These are phyloP conservation scores for Ochropleura plecta DNA, from an alignment of 2,888 invertebrate genomes.

Conservation along the genomic window DNA sequence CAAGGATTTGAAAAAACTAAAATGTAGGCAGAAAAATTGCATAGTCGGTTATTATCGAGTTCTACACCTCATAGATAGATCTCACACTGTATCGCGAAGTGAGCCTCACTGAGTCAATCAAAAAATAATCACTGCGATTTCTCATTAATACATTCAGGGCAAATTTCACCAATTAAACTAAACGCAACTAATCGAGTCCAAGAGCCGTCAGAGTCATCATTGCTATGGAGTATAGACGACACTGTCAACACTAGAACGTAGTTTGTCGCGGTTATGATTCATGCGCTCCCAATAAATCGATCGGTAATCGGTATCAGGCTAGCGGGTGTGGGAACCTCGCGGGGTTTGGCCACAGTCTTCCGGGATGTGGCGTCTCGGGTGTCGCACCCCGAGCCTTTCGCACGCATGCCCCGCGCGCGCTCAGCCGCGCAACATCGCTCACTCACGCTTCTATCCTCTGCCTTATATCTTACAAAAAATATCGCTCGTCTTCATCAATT, in stretches of 20 bases:
- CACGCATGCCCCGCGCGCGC: slow-evolving; percentile 82
- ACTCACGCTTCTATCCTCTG: slow-evolving; percentile 77
- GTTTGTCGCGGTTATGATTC: not conserved
- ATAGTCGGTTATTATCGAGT: not conserved
- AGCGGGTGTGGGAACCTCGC: slow-evolving; percentile 78
- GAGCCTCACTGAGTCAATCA: not conserved
- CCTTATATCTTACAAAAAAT: slow-evolving; percentile 56
- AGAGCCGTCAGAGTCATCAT: not conserved
- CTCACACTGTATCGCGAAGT: not conserved
- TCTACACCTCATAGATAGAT: not conserved
- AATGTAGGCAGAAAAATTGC: not conserved
- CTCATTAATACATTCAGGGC: not conserved
- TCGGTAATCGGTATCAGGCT: slow-evolving; percentile 45
- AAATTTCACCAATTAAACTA: not conserved
- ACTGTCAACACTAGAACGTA: not conserved
- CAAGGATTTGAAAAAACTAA: not conserved
- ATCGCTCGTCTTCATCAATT: slow-evolving; percentile 29
- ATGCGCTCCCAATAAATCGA: slow-evolving; percentile 15
- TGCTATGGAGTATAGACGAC: not conserved
- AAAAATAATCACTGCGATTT: not conserved
- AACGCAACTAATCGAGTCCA: not conserved
- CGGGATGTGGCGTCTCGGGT: slow-evolving; percentile 89
- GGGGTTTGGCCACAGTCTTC: slow-evolving; percentile 83
- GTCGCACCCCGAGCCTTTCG: slow-evolving; percentile 81
- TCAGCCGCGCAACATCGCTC: slow-evolving; percentile 77